Evolutionary conservation across 2,888 invertebrate species (phyloP).

Genomic region (Metopia argyrocephala): DNA sequence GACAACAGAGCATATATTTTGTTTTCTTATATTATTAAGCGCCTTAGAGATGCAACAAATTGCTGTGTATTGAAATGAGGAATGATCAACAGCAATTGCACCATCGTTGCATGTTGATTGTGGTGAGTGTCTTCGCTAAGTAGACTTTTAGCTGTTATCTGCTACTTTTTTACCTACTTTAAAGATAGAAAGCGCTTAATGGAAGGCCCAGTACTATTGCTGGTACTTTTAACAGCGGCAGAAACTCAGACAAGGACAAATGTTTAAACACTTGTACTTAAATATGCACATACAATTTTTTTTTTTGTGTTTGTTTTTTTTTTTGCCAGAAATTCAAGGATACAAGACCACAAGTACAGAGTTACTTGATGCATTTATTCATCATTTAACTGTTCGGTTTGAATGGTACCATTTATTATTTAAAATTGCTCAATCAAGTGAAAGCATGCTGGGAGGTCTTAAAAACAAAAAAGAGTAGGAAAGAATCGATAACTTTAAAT

Average conservation of each 20-base stretch:
- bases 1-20: too few species aligned
- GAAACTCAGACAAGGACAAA: neutral
- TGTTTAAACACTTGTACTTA: neutral
- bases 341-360: neutral
- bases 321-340: neutral
- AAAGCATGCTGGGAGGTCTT: neutral
- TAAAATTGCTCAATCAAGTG: neutral
- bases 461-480: neutral
- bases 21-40: too few species aligned
- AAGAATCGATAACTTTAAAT: neutral
- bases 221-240: neutral
- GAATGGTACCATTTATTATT: neutral
- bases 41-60: too few species aligned
- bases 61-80: too few species aligned
- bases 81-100: too few species aligned
- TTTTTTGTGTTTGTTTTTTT: neutral
- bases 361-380: neutral
- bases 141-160: too few species aligned
- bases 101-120: too few species aligned
- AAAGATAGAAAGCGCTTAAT: too few species aligned
- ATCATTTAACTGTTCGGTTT: neutral
- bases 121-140: too few species aligned
- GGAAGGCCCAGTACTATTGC: too few species aligned
- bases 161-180: too few species aligned
- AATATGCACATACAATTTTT: neutral